Percentiles rank a stretch among this genome's conserved stretches.
Conservation (phyloP, 2,113 vertebrate genomes). For the Percopsis transmontana region DNA sequence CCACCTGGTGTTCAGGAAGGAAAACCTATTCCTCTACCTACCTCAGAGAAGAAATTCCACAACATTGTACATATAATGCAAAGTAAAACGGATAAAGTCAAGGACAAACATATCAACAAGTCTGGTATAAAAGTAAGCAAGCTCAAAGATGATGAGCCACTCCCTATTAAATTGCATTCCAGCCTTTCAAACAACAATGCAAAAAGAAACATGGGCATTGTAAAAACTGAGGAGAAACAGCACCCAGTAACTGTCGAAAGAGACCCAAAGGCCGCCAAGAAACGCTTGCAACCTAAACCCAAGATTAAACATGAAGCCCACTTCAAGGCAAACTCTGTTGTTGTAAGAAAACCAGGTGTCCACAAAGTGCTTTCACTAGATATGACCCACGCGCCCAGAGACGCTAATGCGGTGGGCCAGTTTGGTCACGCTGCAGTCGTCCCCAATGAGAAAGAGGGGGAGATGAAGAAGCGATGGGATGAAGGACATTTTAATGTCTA, state of each 20-base stretch:
- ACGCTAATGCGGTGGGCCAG: slow-evolving; percentile 85
- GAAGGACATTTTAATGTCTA: slow-evolving; percentile 97
- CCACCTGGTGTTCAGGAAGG: slow-evolving; percentile 37
- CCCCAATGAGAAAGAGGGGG: slow-evolving; percentile 75
- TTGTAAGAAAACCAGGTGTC: slow-evolving; percentile 31
- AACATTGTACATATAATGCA: slow-evolving; percentile 3
- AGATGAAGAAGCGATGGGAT: slow-evolving; percentile 86
- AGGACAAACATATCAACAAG: neutral
- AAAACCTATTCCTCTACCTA: neutral
- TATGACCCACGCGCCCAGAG: slow-evolving; percentile 79
- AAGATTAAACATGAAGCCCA: neutral
- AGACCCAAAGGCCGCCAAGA: neutral
- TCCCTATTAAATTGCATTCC: slow-evolving; percentile 14
- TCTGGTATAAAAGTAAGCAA: neutral
- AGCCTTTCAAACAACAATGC: slow-evolving; percentile 11
- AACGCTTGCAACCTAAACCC: slow-evolving; percentile 4
- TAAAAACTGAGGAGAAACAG: neutral
- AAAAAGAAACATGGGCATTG: slow-evolving; percentile 3
- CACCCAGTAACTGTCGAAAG: neutral
- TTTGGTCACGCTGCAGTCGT: slow-evolving; percentile 83
- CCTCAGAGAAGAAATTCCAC: neutral
- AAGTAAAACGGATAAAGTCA: slow-evolving; percentile 5
- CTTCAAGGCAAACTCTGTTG: slow-evolving; percentile 17
- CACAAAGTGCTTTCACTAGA: slow-evolving; percentile 86
- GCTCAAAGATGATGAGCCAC: neutral